Conservation (phyloP, 2,888 invertebrate genomes). For the Hydrotaea diabolus region DNA sequence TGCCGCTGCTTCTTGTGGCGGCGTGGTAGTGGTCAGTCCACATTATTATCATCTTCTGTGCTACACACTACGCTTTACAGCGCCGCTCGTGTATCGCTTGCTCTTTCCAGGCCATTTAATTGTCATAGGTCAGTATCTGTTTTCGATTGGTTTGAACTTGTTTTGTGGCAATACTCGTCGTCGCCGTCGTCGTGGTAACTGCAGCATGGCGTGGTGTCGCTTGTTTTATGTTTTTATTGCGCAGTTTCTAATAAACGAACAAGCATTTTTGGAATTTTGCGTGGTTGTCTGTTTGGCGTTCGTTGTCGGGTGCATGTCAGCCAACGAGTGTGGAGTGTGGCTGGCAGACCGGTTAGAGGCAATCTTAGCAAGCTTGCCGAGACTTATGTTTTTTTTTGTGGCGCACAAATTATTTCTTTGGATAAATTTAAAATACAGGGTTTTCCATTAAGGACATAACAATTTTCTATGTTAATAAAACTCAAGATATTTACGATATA, state of each 20-base stretch:
- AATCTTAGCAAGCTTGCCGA: conserved; percentile 7
- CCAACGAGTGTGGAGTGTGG: background rate
- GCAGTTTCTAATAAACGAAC: background rate
- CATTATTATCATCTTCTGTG: conserved; percentile 29
- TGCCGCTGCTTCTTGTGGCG: too few species aligned
- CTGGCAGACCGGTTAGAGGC: background rate
- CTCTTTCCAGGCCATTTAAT: conserved; percentile 18
- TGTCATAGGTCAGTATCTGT: conserved; percentile 54
- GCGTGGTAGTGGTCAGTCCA: conserved; percentile 19
- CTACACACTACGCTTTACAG: background rate
- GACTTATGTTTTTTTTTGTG: background rate
- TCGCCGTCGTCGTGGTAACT: background rate
- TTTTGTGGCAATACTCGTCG: conserved; percentile 36
- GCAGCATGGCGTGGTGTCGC: background rate
- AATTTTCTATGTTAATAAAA: too few species aligned
- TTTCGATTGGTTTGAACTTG: conserved; percentile 48
- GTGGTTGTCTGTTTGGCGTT: conserved; percentile 8
- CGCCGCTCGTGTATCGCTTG: background rate
- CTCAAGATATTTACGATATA: too few species aligned
- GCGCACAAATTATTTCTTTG: conserved; percentile 11
- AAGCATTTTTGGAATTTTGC: conserved; percentile 30
- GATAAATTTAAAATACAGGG: background rate
- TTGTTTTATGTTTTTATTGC: conserved; percentile 4
- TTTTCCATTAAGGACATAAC: too few species aligned
- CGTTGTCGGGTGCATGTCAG: conserved; percentile 24